These are phyloP conservation scores for Eutolmus rufibarbis DNA, from an alignment of 2,888 invertebrate species.

Conservation along the genomic window DNA sequence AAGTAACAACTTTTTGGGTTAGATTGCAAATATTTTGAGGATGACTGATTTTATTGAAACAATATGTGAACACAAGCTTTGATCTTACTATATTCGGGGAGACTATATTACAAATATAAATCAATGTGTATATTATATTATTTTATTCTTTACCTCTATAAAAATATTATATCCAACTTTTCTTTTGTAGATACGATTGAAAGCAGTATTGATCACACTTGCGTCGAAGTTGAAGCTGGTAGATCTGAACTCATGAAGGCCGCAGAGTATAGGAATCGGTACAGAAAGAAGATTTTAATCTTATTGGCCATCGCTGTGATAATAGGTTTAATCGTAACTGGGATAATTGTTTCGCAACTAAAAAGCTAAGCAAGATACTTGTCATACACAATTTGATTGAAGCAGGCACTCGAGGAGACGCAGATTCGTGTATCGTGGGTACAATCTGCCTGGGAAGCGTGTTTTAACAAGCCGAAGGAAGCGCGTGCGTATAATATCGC, in stretches of 20 bases:
- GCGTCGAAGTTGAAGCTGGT: slow-evolving; percentile 80
- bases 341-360: slow-evolving; percentile 70
- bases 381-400: not conserved
- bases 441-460: not conserved
- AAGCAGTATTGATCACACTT: slow-evolving; percentile 78
- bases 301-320: slow-evolving; percentile 73
- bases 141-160: too few relatives aligned
- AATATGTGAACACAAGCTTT: too few relatives aligned
- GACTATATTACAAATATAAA: too few relatives aligned
- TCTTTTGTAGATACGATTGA: slow-evolving; percentile 78
- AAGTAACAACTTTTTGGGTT: too few relatives aligned
- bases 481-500: not conserved
- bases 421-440: not conserved
- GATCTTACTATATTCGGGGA: too few relatives aligned
- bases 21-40: too few relatives aligned
- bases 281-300: slow-evolving; percentile 77
- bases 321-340: slow-evolving; percentile 72
- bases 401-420: not conserved
- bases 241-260: slow-evolving; percentile 82
- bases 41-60: too few relatives aligned
- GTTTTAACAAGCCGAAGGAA: not conserved
- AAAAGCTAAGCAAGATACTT: slow-evolving; percentile 61
- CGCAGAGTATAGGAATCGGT: slow-evolving; percentile 77
- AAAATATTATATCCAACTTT: not conserved
- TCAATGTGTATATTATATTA: too few relatives aligned